Evolutionary conservation across 2,113 vertebrate species (phyloP), one percentile per base, ranked within the genome.

Genomic region (Cynoglossus semilaevis): DNA sequence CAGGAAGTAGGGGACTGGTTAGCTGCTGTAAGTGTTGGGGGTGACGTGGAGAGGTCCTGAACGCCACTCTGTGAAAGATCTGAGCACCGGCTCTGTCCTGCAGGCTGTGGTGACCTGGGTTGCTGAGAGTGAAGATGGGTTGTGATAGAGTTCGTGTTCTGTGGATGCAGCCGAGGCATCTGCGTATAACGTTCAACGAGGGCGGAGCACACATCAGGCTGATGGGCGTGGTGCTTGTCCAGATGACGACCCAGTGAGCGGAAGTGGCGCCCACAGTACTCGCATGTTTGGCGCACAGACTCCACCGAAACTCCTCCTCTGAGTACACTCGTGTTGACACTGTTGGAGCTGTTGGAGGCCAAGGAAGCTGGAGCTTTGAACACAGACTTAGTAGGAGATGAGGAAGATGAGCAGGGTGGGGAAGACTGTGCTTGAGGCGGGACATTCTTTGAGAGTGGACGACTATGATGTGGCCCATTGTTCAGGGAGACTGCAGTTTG

Each of bases 151-250:
- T 53, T 63, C 36, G 72, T 53, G 73, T 34, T 70, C 34, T 76
- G 70, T 51, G 74, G 54, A 0, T 87, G 83, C 49, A 87, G 67
- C 57, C 74, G 85, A 18, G 86, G 81, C 73, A 85, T 79, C 59
- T 89, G 85, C 1, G 85, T 86, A 67, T 88, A 88, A 54, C 84
- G 84, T 67, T 87, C 85, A 2, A 87, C 85, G 1, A 92, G 79
- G 43, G 88, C 82, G 0, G 88, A 87, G 58, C 85, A 87, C 15
- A 92, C 79, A 1, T 91, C 89, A 0, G 89, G 89, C 62, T 91
- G 91, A 82, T 92, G 87, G 41, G 87, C 51, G 0, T 92, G 91
- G 70, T 92, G 91, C 65, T 92, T 91, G 49, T 90, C 88, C 51
- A 92, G 69, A 76, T 92, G 91, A 13, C 88, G 90, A 17, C 84